These are phyloP conservation scores for Corythaixoides concolor DNA, from an alignment of 2,113 vertebrate species.

Conservation along the genomic window DNA sequence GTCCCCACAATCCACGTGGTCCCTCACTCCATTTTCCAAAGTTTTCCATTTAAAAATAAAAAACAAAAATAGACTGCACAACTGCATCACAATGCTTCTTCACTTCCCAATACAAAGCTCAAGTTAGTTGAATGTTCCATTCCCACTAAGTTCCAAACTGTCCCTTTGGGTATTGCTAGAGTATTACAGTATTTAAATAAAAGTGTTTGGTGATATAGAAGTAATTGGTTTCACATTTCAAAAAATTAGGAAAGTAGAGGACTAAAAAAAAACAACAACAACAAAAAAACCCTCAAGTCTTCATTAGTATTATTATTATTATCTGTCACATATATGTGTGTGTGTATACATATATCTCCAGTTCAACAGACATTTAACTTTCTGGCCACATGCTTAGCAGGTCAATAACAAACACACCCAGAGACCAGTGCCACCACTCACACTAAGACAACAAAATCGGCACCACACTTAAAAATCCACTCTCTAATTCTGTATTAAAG, in stretches of 20 bases:
- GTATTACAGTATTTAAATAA: background rate
- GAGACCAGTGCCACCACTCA: background rate
- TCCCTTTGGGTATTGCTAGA: background rate
- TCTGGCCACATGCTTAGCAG: fast-evolving
- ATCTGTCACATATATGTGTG: fast-evolving
- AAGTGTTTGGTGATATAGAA: background rate
- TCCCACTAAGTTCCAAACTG: background rate
- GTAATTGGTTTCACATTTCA: background rate
- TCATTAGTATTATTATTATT: background rate
- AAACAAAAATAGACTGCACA: background rate
- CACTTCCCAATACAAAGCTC: background rate
- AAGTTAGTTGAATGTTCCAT: background rate
- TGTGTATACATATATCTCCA: background rate
- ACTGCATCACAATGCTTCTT: background rate
- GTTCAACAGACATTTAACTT: background rate
- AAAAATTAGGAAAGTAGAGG: background rate
- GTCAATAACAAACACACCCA: background rate
- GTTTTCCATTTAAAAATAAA: background rate
- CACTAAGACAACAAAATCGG: background rate
- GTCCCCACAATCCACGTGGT: background rate
- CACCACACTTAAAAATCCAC: background rate
- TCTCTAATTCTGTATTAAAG: background rate
- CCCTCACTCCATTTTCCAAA: background rate
- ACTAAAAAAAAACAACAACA: background rate
- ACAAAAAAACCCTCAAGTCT: background rate